These are phyloP conservation scores for Panthera leo DNA, from an alignment of 2,113 vertebrate species.

Conservation along the genomic window DNA sequence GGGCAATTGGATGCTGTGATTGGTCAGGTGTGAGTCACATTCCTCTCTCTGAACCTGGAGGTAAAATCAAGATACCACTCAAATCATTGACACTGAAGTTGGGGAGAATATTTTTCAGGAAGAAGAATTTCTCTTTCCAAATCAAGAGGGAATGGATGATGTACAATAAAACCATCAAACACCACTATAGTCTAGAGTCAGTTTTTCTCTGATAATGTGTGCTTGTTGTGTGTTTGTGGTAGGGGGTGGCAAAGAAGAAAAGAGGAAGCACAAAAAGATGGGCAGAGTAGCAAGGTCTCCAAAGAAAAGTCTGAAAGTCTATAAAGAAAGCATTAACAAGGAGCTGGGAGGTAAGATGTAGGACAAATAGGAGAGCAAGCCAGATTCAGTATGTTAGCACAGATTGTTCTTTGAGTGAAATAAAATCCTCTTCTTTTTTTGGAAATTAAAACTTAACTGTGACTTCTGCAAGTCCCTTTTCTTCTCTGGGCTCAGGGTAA, in stretches of 20 bases:
- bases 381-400: not conserved
- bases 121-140: not conserved
- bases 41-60: not conserved
- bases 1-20: not conserved
- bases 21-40: not conserved
- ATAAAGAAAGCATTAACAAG: not conserved
- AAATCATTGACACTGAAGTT: not conserved
- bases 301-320: not conserved
- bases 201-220: not conserved
- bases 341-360: not conserved
- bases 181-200: not conserved
- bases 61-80: not conserved
- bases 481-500: not conserved
- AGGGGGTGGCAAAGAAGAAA: not conserved
- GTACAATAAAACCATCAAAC: not conserved
- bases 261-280: not conserved
- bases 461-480: not conserved
- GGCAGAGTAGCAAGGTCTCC: not conserved
- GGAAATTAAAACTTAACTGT: conserved; percentile 4
- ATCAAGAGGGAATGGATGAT: not conserved
- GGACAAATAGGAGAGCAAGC: not conserved
- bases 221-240: not conserved
- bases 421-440: not conserved
- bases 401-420: not conserved
- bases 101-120: not conserved